phyloP scores from a whole-genome alignment of 2,797 vertebrate genomes.

The Artibeus lituratus region DNA sequence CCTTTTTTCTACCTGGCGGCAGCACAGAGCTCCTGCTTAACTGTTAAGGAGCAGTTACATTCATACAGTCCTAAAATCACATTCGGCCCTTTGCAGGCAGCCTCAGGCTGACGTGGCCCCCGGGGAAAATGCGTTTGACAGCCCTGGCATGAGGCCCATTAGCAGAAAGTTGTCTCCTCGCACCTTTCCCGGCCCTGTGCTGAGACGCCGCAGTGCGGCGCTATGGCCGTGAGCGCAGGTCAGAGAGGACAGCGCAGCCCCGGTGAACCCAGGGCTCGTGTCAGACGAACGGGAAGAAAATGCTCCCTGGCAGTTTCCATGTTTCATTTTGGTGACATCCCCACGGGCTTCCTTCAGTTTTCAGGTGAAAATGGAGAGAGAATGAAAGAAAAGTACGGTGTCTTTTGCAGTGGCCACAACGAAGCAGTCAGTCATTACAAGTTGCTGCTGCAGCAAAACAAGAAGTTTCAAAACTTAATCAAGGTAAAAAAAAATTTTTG shows the following conservation, averaged over 20 bases:
- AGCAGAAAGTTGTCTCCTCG: background rate
- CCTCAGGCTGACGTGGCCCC: too few relatives aligned
- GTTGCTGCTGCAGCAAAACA: conserved; percentile 92
- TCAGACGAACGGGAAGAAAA: background rate
- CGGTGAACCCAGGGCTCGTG: background rate
- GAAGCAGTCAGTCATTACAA: conserved; percentile 94
- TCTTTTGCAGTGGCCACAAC: conserved; percentile 93
- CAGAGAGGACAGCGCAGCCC: background rate
- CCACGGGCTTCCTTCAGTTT: conserved; percentile 84
- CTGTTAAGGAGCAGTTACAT: too few relatives aligned
- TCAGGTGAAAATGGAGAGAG: conserved; percentile 92
- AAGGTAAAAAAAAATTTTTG: conserved; percentile 83
- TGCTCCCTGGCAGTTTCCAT: rapidly evolving
- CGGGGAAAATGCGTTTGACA: too few relatives aligned
- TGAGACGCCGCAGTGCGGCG: rapidly evolving
- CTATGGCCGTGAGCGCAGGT: rapidly evolving
- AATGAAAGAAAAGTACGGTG: conserved; percentile 92
- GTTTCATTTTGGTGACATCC: rapidly evolving
- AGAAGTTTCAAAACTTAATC: conserved; percentile 95
- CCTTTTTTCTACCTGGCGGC: too few relatives aligned
- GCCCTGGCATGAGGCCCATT: rapidly evolving
- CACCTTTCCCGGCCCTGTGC: rapidly evolving
- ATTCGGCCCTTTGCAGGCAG: too few relatives aligned
- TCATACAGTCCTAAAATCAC: too few relatives aligned
- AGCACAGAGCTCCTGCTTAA: too few relatives aligned